Percentiles rank a stretch among this genome's conserved stretches.
Conservation (phyloP, 2,113 vertebrate genomes). For the Neofelis nebulosa region DNA sequence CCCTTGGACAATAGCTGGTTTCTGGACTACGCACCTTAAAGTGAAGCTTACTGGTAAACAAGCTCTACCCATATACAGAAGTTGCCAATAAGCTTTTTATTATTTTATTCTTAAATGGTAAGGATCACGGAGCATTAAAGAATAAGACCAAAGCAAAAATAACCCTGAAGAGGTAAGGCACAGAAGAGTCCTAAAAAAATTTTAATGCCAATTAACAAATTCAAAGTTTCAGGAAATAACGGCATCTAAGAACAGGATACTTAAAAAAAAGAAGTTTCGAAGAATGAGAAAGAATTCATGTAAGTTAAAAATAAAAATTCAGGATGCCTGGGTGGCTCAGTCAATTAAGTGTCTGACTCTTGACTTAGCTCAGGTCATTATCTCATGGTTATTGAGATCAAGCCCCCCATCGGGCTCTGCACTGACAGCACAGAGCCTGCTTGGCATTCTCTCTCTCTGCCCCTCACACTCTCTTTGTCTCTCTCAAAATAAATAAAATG, state of each 20-base stretch:
- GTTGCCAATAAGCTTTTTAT: background rate
- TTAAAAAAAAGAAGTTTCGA: background rate
- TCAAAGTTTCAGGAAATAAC: background rate
- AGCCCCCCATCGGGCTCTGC: background rate
- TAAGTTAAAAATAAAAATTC: background rate
- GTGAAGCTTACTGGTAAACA: background rate
- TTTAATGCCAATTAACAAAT: background rate
- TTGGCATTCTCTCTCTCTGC: background rate
- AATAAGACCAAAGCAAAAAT: background rate
- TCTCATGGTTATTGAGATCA: background rate
- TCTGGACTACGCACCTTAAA: background rate
- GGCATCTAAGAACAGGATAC: background rate
- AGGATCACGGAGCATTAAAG: background rate
- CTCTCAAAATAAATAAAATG: too few relatives aligned
- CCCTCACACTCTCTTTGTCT: background rate
- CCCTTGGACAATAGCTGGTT: background rate
- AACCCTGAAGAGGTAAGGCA: constrained; percentile 2
- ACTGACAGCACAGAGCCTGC: background rate
- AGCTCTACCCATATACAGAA: background rate
- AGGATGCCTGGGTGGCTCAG: background rate
- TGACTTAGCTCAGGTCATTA: background rate
- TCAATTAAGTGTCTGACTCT: background rate
- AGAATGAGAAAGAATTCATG: background rate
- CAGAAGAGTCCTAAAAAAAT: background rate
- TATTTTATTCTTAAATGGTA: constrained; percentile 10